Base-by-base conservation (phyloP, 2,888 invertebrate species). In the Blastobasis lacticolella region DNA sequence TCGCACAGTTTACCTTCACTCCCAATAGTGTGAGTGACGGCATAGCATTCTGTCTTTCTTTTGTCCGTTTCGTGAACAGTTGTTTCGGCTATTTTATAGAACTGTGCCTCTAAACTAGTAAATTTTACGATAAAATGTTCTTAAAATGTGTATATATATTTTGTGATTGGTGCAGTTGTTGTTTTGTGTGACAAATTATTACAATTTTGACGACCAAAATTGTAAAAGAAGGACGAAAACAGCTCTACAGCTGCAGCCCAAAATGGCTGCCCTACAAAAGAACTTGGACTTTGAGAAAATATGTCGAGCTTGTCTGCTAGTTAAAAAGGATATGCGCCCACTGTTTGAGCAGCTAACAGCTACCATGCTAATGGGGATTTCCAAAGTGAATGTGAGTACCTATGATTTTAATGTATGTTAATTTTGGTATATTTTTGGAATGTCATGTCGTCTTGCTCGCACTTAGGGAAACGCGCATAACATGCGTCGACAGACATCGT, bases 321-420 rank as follows among this genome's bases (percentile, higher is more conserved):
- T 90, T 62, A 91, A 92, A 67, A 91, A 91, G 68, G 91, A 91
- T 66, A 91, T 92, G 91, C 81, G 91, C 61, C 91, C 91, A 38
- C 70, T 92, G 54, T 91, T 91, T 66, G 90, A 90, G 59, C 91
- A 91, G 70, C 89, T 91, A 58, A 90, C 91, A 45, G 90, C 91
- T 10, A 90, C 91, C 59, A 91, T 92, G 91, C 64, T 92, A 61
- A 91, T 91, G 91, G 90, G 90, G 59, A 91, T 90, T 75, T 89
- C 91, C 53, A 90, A 89, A 73, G 89, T 91, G 58, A 88, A 89
- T 78, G 91, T 90, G 78, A 87, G 79, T 57, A 70, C 3, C 9
- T 42, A 5, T 46, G 38, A 36, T 23, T 36, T 10, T 10, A 41
- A 7, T 41, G 9, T 8, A 41, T 41, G 9, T 8, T 41, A 8